Evolutionary conservation across 2,797 vertebrate genomes (phyloP).

Genomic region (Gymnopithys bicolor): DNA sequence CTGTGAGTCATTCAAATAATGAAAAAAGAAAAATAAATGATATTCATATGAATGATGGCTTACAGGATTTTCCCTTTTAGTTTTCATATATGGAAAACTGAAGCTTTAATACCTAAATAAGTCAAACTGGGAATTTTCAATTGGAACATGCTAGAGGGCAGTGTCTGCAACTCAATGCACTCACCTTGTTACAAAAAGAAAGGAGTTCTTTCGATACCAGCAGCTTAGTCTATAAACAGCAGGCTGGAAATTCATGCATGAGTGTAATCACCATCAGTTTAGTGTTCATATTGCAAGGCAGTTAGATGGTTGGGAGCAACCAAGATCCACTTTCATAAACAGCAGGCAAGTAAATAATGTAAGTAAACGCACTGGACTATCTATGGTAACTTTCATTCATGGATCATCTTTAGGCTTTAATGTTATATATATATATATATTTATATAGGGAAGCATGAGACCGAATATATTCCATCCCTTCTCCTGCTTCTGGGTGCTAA

Average conservation of each 20-base stretch:
- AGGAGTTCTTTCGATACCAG: not conserved
- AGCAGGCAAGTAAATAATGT: not conserved
- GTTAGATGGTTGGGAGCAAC: not conserved
- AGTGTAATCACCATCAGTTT: conserved; percentile 14
- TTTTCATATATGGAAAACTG: not conserved
- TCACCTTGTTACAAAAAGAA: not conserved
- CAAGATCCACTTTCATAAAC: not conserved
- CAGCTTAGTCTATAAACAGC: not conserved
- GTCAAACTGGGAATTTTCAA: not conserved
- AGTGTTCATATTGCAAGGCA: not conserved
- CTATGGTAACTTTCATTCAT: not conserved
- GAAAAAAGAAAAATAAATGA: not conserved
- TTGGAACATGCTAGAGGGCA: not conserved
- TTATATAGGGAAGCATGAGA: not conserved
- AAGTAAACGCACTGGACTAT: not conserved
- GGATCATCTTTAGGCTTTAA: not conserved
- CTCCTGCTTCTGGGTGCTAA: not conserved
- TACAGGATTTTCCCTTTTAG: not conserved
- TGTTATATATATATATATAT: not conserved
- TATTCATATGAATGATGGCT: not conserved
- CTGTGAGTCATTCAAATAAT: not conserved
- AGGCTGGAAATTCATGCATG: not conserved
- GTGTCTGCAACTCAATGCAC: not conserved
- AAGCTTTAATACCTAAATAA: not conserved
- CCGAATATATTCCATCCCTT: not conserved